These are phyloP conservation scores for Agraylea sexmaculata DNA, from an alignment of 1,140 invertebrate species.

Conservation along the genomic window DNA sequence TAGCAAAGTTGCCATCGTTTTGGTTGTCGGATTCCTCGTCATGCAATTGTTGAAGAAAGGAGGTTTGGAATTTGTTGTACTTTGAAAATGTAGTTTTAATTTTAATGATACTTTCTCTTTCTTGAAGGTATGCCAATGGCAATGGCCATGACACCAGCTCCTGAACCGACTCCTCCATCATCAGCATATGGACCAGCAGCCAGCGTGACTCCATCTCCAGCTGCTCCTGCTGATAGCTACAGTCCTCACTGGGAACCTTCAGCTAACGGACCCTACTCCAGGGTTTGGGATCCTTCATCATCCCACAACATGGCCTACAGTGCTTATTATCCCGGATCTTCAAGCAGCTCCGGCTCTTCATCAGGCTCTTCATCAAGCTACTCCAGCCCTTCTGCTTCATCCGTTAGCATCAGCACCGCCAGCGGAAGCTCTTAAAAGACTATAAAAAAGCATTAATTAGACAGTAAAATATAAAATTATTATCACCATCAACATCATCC, in stretches of 20 bases:
- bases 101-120: conserved; percentile 4
- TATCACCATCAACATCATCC: not conserved
- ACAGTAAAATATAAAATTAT: conserved; percentile 6
- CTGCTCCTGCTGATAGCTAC: conserved; percentile 51
- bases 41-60: conserved; percentile 61
- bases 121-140: conserved; percentile 60
- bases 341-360: conserved; percentile 38
- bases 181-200: conserved; percentile 28
- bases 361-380: conserved; percentile 42
- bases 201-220: conserved; percentile 50
- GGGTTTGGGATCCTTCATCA: conserved; percentile 50
- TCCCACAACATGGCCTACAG: conserved; percentile 64
- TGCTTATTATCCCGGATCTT: conserved; percentile 57
- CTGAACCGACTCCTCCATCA: conserved; percentile 36
- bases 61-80: conserved; percentile 19
- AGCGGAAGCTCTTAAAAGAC: no score
- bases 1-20: conserved; percentile 65
- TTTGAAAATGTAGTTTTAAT: not conserved
- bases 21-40: conserved; percentile 68
- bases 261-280: conserved; percentile 55
- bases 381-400: conserved; percentile 38
- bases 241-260: conserved; percentile 57
- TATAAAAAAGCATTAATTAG: not conserved
- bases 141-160: conserved; percentile 44
- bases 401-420: conserved; percentile 12